Conservation (phyloP, 2,113 vertebrate species). For the Perca fluviatilis region DNA sequence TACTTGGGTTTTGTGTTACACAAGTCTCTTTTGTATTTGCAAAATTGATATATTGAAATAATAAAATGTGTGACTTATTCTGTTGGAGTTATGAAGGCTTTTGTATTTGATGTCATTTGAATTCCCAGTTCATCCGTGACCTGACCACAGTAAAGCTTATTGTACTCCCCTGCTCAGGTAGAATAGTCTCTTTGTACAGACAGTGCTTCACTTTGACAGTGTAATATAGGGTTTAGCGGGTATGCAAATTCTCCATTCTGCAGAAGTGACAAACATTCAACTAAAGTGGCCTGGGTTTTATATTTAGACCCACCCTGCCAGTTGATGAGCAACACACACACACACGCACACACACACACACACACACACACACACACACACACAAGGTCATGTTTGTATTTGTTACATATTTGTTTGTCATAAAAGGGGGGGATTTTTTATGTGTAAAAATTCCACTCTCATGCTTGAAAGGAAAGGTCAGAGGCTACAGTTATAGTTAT, state of each 20-base stretch:
- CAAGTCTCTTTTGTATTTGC: conserved; percentile 53
- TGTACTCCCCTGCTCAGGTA: conserved; percentile 51
- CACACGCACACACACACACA: background rate
- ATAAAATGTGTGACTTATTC: conserved; percentile 56
- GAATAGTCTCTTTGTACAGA: conserved; percentile 73
- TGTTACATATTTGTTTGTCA: background rate
- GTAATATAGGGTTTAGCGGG: conserved; percentile 22
- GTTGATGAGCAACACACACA: conserved; percentile 1
- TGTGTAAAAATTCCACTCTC: conserved; percentile 9
- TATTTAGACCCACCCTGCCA: conserved; percentile 30
- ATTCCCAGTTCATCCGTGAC: conserved; percentile 40
- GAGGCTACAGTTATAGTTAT: background rate
- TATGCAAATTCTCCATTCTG: conserved; percentile 78
- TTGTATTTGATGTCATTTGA: conserved; percentile 68
- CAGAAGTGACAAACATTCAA: conserved; percentile 67
- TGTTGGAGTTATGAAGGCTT: conserved; percentile 23
- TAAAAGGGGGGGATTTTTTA: background rate
- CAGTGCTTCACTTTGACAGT: conserved; percentile 55
- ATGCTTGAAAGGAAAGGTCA: conserved; percentile 12
- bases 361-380: background rate
- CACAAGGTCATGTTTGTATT: conserved; percentile 24
- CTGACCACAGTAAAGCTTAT: conserved; percentile 50
- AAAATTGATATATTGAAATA: conserved; percentile 24
- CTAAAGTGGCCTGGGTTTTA: conserved; percentile 63
- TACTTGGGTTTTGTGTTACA: conserved; percentile 17